phyloP scores from a whole-genome alignment of 2,888 invertebrate genomes.

The Noctua comes region DNA sequence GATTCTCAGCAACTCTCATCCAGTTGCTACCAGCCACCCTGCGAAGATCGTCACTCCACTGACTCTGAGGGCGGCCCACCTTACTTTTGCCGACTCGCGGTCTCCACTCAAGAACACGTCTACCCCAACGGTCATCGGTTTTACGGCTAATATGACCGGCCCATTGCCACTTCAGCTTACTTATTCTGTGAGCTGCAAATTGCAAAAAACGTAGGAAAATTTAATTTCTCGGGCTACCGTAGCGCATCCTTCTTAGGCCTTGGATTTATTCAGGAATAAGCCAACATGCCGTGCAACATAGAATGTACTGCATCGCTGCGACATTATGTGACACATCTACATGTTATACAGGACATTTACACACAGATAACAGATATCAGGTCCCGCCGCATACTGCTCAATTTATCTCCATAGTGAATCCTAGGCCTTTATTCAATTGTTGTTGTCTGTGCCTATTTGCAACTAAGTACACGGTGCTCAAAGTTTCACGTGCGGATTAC shows the following conservation, averaged over 20 bases:
- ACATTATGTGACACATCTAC: neutral
- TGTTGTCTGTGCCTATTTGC: neutral
- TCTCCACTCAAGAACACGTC: no score
- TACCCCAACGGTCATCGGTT: no score
- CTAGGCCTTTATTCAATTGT: neutral
- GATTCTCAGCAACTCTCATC: no score
- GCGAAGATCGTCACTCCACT: no score
- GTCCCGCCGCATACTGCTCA: no score
- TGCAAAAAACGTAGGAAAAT: neutral
- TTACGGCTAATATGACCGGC: no score
- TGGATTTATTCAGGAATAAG: neutral
- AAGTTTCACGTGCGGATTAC: neutral
- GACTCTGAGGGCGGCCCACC: no score
- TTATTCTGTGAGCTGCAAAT: no score
- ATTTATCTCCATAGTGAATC: neutral
- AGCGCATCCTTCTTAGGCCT: neutral
- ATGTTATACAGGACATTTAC: neutral
- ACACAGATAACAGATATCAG: neutral
- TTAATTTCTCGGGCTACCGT: neutral
- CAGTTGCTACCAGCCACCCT: no score
- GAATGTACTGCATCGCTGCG: no score
- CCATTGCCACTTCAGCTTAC: no score
- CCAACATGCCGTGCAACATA: neutral
- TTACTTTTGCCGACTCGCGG: no score
- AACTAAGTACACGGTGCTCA: neutral